phyloP scores from a whole-genome alignment of 2,888 invertebrate genomes.

The Limnephilus auricula region DNA sequence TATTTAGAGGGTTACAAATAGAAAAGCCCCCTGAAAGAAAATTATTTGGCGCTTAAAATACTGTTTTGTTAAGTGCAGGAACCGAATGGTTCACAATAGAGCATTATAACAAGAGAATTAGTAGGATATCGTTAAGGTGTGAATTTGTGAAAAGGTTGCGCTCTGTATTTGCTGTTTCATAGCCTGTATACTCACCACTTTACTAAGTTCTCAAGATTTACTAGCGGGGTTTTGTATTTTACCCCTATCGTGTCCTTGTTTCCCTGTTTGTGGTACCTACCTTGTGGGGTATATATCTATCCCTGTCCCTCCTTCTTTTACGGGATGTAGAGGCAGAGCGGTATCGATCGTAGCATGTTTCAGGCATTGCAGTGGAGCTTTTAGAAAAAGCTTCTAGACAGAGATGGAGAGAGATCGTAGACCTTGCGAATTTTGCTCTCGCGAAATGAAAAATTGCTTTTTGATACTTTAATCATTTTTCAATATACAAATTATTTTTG shows the following conservation, averaged over 20 bases:
- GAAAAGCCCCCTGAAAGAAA: not conserved
- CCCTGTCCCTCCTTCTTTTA: not conserved
- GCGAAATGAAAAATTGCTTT: not conserved
- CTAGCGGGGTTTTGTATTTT: not conserved
- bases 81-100: not conserved
- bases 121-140: not conserved
- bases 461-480: not conserved
- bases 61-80: not conserved
- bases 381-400: constrained; percentile 35
- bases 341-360: constrained; percentile 51
- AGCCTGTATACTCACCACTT: not conserved
- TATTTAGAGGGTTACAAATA: not conserved
- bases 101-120: not conserved
- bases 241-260: not conserved
- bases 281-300: not conserved
- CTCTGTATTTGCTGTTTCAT: not conserved
- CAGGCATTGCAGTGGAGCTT: constrained; percentile 61
- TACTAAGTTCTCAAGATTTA: not conserved
- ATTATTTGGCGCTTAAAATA: not conserved
- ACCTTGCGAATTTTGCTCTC: not conserved
- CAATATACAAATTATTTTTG: no score
- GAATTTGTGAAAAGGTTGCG: not conserved
- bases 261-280: not conserved
- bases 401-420: not conserved
- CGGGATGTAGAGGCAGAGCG: not conserved